Conservation (phyloP, 2,888 invertebrate species). For the Himalopsyche kuldschensis region DNA sequence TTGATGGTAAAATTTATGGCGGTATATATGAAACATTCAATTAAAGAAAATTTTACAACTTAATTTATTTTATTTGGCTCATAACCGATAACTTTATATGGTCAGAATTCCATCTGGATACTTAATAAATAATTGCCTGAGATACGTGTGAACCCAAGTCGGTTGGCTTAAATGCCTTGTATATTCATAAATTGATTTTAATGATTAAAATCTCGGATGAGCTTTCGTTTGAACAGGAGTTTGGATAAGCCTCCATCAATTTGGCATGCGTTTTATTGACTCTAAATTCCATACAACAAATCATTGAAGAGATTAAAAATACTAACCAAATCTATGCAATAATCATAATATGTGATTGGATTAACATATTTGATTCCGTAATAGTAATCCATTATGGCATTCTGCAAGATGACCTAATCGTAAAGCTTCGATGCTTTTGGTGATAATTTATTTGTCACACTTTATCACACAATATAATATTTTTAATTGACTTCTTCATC, state of each 20-base stretch:
- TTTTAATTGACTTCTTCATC: too few species aligned
- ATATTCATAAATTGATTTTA: not conserved
- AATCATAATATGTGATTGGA: not conserved
- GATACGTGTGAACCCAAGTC: not conserved
- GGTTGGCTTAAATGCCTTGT: not conserved
- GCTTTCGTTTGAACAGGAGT: not conserved
- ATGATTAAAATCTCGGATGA: not conserved
- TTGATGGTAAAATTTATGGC: not conserved
- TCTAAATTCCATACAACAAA: not conserved
- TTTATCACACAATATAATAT: too few species aligned
- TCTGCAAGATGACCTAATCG: too few species aligned
- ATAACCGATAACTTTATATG: not conserved
- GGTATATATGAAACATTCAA: conserved; percentile 7
- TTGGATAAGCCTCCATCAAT: not conserved
- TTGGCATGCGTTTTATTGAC: not conserved
- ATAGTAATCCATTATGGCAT: too few species aligned
- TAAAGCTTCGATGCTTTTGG: too few species aligned
- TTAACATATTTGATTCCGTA: too few species aligned
- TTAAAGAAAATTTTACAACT: conserved; percentile 23
- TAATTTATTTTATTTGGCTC: conserved; percentile 17
- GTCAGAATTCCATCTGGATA: not conserved
- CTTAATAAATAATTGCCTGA: not conserved
- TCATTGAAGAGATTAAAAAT: not conserved
- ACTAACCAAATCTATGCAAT: not conserved
- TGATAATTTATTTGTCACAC: too few species aligned